Evolutionary conservation across 1,140 invertebrate genomes (phyloP).

Genomic region (Caerostris extrusa): DNA sequence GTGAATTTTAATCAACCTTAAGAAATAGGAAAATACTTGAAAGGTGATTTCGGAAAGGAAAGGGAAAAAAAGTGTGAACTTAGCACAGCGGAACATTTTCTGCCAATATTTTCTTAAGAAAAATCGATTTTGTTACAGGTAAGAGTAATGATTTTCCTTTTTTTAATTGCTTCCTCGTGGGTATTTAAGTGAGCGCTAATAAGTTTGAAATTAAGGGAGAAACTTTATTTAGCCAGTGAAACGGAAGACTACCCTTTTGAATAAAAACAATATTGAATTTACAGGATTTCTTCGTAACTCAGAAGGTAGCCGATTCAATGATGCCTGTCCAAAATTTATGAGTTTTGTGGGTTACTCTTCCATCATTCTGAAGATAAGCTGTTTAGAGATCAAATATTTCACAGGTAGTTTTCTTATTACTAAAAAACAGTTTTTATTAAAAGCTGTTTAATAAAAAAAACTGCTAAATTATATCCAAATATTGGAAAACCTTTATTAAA

Average conservation of each 20-base stretch:
- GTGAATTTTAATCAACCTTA: neutral
- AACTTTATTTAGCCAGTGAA: neutral
- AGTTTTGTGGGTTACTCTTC: too few species aligned
- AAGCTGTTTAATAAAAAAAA: too few species aligned
- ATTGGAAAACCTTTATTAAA: too few species aligned
- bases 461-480: too few species aligned
- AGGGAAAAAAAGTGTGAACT: neutral
- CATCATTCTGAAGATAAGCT: too few species aligned
- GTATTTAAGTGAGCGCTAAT: conserved; percentile 49
- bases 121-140: conserved; percentile 26
- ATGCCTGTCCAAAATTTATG: too few species aligned
- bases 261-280: neutral
- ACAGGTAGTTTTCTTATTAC: too few species aligned
- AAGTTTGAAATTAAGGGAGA: conserved; percentile 17
- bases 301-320: neutral
- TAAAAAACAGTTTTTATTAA: too few species aligned
- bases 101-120: conserved; percentile 41
- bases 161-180: conserved; percentile 11
- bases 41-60: neutral
- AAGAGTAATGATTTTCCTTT: conserved; percentile 33
- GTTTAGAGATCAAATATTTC: too few species aligned
- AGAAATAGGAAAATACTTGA: neutral
- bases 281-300: neutral
- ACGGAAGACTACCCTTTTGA: neutral
- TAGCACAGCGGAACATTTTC: neutral